phyloP scores from a whole-genome alignment of 1,140 invertebrate genomes.

The Procambarus virginalis region DNA sequence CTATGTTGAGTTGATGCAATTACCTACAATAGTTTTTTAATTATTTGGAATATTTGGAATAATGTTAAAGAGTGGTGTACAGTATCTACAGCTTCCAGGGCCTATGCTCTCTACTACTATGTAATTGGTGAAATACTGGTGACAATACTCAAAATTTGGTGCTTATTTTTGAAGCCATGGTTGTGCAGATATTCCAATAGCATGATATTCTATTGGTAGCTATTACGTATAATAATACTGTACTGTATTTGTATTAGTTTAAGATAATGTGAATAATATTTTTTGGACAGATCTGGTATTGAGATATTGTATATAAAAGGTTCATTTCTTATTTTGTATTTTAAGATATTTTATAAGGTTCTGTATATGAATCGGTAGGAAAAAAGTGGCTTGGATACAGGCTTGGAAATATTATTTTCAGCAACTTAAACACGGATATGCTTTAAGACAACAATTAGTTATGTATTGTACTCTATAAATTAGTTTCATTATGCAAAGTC shows the following conservation, averaged over 20 bases:
- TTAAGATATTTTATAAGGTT: not conserved
- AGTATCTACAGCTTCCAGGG: not conserved
- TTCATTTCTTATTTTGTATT: not conserved
- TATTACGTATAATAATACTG: slow-evolving; percentile 10
- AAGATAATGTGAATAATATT: slow-evolving; percentile 1
- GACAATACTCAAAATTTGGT: slow-evolving; percentile 21
- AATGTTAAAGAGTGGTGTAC: too few relatives aligned
- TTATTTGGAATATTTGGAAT: too few relatives aligned
- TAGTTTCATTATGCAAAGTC: too few relatives aligned
- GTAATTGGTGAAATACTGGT: not conserved
- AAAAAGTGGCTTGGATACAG: not conserved
- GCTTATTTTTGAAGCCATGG: slow-evolving; percentile 25
- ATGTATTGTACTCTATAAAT: too few relatives aligned
- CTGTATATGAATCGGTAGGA: not conserved
- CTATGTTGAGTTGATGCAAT: too few relatives aligned
- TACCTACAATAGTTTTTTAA: too few relatives aligned
- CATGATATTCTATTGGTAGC: slow-evolving; percentile 8
- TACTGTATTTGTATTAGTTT: not conserved
- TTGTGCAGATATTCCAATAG: slow-evolving; percentile 26
- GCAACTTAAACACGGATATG: too few relatives aligned
- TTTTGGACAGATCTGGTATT: slow-evolving; percentile 11
- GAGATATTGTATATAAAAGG: not conserved
- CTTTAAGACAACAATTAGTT: too few relatives aligned
- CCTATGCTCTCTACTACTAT: not conserved
- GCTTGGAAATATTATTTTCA: not conserved